Base-by-base conservation (phyloP, 1,140 invertebrate species). In the Eupristina koningsbergeri region DNA sequence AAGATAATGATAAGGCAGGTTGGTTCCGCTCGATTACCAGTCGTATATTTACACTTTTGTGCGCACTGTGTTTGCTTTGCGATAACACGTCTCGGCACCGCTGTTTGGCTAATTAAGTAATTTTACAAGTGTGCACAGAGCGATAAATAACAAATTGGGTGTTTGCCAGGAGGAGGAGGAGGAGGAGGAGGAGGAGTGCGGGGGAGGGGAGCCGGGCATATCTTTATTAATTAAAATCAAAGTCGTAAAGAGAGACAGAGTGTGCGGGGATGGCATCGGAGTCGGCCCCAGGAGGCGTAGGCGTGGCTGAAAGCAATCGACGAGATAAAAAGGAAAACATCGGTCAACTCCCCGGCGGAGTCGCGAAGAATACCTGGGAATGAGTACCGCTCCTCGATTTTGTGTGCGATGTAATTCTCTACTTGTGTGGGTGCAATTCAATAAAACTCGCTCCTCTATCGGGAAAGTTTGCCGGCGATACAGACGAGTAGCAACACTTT, bases 1-100 rank as follows among this genome's bases (percentile, higher is more conserved):
- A 85, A 81, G 81, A 81, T 86, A 45, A 41, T 41, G 67, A 71
- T 86, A n/a, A 84, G 78, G 69, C 80, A 81, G 81, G 85, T 86
- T 83, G 61, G 86, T 86, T 80, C 64, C 53, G 75, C 50, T 45
- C 73, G 73, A 17, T 50, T 22, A 0, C 41, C 19, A 58, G 29
- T 29, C 29, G 15, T 31, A 64, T 13, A 31, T 31, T 31, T 64
- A 13, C 29, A 17, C 29, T 3, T 7, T 29, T 29, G 5, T n/a
- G n/a, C n/a, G n/a, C n/a, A n/a, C n/a, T n/a, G n/a, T n/a, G n/a
- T n/a, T n/a, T n/a, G n/a, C n/a, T n/a, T n/a, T n/a, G n/a, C n/a
- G 58, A 63, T n/a, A 3, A 29, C 26, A 19, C 19, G 15, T 2
- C 3, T 17, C 26, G 26, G n/a, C n/a, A 29, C 7, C 15, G 9